Evolutionary conservation across 1,140 invertebrate species (phyloP).

Genomic region (Cydia splendana): DNA sequence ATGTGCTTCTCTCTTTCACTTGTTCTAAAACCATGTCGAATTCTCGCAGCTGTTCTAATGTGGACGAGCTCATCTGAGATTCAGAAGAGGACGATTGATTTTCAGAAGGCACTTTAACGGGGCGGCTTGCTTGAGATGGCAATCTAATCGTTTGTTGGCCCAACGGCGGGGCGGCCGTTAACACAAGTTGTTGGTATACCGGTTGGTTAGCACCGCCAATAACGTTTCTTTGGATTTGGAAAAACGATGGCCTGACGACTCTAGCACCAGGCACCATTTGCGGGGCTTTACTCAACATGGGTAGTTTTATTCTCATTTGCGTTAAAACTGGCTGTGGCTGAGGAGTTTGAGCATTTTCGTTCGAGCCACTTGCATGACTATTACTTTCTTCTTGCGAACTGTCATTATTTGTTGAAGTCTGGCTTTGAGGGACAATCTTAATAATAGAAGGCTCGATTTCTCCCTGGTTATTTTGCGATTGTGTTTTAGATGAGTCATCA

Average conservation of each 20-base stretch:
- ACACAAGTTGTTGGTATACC: slow-evolving; percentile 75
- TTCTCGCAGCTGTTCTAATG: slow-evolving; percentile 88
- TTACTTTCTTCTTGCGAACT: slow-evolving; percentile 60
- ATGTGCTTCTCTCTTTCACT: slow-evolving; percentile 87
- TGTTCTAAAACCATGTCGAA: slow-evolving; percentile 91
- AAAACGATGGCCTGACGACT: slow-evolving; percentile 80
- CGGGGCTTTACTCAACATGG: slow-evolving; percentile 76
- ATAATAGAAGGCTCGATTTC: slow-evolving; percentile 73
- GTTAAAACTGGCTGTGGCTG: slow-evolving; percentile 76
- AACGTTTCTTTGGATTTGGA: slow-evolving; percentile 81
- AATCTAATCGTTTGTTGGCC: slow-evolving; percentile 74
- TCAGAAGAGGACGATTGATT: slow-evolving; percentile 65
- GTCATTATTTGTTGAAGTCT: slow-evolving; percentile 48
- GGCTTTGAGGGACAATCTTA: slow-evolving; percentile 73
- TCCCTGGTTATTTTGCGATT: slow-evolving; percentile 48
- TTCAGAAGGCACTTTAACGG: slow-evolving; percentile 59
- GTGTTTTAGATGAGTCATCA: slow-evolving; percentile 65
- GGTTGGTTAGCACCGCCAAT: slow-evolving; percentile 77
- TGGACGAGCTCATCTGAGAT: slow-evolving; percentile 81
- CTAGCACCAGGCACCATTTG: slow-evolving; percentile 75
- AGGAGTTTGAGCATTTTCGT: slow-evolving; percentile 51
- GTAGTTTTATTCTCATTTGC: slow-evolving; percentile 79
- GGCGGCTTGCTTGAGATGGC: slow-evolving; percentile 57
- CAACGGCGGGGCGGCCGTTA: slow-evolving; percentile 73
- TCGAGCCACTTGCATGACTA: slow-evolving; percentile 47